Base-by-base conservation (phyloP, 2,797 vertebrate genomes). In the Sphenopsis melanotis region DNA sequence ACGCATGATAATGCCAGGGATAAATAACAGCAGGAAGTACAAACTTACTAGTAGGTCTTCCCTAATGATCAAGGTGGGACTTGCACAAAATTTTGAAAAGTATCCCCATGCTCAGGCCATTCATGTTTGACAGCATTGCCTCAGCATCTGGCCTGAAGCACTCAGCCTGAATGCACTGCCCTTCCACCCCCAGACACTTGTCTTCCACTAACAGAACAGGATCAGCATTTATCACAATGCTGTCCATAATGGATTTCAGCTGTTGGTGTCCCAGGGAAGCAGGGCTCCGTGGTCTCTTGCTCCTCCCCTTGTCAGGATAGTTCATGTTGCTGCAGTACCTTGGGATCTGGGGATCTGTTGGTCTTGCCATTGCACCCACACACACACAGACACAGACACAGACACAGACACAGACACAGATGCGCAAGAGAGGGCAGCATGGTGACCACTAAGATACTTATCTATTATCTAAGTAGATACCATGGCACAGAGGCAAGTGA, bases 211-310 rank as follows among this genome's bases (percentile, higher is more conserved):
- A 29, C 3, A 53, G 65, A 46, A 56, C 26, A 66, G 9, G 8
- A 36, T 55, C 76, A 83, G 24, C 60, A 27, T 64, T 90, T 86
- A 60, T 83, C 70, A 19, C 34, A 47, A 7, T 23, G 41, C 32
- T 46, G 8, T 57, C 76, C 64, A 17, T 68, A 83, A 55, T 21
- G 26, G 32, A 44, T 82, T 86, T 55, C 50, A 89, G 74, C 37
- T 93, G 60, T 59, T 4, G 0, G 1, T n/a, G 19, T 30, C 46
- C 13, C 0, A 0, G 32, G 50, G 69, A 88, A 71, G 42, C 41
- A 74, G n/a, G 23, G 41, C 12, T 77, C 47, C 59, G 47, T 8
- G 42, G 37, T 44, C 15, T 47, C 49, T 66, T 9, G 1, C 42
- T 55, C 27, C 30, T 86, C 36, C 39, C 50, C 52, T 57, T 53